Evolutionary conservation across 2,113 vertebrate genomes (phyloP).

Genomic region (Saccopteryx leptura): DNA sequence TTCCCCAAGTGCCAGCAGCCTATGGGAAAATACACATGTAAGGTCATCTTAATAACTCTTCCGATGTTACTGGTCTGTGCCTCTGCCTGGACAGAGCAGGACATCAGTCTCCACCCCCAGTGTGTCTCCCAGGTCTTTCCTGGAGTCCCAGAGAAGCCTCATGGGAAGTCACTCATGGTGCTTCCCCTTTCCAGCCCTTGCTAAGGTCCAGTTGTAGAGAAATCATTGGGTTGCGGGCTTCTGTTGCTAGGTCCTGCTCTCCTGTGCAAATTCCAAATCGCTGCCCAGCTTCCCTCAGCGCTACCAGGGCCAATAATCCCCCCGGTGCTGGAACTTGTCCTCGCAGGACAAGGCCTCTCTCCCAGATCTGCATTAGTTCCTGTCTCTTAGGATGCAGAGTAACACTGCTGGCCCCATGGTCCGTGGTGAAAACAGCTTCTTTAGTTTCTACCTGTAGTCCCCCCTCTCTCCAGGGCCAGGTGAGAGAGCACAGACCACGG

Average conservation of each 20-base stretch:
- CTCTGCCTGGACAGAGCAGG: not conserved
- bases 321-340: not conserved
- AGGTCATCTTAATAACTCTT: not conserved
- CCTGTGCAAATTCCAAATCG: not conserved
- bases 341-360: not conserved
- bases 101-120: not conserved
- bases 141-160: not conserved
- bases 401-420: not conserved
- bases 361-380: rapidly evolving
- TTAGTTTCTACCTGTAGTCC: not conserved
- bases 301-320: not conserved
- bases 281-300: not conserved
- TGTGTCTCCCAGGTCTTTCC: not conserved
- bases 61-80: not conserved
- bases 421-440: not conserved
- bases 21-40: not conserved
- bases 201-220: not conserved
- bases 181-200: not conserved
- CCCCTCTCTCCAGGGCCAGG: not conserved
- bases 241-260: not conserved
- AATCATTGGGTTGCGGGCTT: not conserved
- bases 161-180: not conserved
- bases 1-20: not conserved
- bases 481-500: not conserved
- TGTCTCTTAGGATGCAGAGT: not conserved